Conservation (phyloP, 1,140 invertebrate genomes). For the Apis dorsata region DNA sequence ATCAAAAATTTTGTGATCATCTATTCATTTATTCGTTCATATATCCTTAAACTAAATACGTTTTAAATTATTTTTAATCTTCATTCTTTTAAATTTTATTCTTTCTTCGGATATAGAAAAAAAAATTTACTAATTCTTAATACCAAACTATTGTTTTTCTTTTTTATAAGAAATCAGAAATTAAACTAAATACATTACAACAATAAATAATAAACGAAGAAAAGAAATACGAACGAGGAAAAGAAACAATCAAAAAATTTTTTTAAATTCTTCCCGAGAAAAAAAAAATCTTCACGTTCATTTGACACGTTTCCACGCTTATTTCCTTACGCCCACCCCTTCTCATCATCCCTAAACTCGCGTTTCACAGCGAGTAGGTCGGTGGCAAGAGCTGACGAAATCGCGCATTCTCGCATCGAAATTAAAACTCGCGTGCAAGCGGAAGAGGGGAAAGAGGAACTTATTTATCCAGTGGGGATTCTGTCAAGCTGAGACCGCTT, state of each 20-base stretch:
- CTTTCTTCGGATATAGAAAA: no score
- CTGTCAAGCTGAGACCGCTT: not conserved
- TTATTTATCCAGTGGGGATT: slow-evolving; percentile 4
- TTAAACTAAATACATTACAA: no score
- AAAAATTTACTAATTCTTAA: no score
- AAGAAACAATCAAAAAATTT: not conserved
- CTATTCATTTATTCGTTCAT: no score
- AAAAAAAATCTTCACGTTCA: not conserved
- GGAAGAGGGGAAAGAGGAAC: not conserved
- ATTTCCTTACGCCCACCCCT: not conserved
- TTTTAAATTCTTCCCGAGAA: not conserved
- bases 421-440: slow-evolving; percentile 47
- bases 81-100: no score
- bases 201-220: no score
- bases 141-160: no score
- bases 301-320: not conserved
- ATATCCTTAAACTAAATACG: no score
- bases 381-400: not conserved
- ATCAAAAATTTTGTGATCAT: no score
- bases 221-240: no score
- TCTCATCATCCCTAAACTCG: not conserved
- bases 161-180: no score
- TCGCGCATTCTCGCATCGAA: slow-evolving; percentile 42
- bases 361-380: not conserved
- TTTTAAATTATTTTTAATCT: no score